Evolutionary conservation across 2,888 invertebrate species (phyloP).

Genomic region (Linnaemya tessellans): DNA sequence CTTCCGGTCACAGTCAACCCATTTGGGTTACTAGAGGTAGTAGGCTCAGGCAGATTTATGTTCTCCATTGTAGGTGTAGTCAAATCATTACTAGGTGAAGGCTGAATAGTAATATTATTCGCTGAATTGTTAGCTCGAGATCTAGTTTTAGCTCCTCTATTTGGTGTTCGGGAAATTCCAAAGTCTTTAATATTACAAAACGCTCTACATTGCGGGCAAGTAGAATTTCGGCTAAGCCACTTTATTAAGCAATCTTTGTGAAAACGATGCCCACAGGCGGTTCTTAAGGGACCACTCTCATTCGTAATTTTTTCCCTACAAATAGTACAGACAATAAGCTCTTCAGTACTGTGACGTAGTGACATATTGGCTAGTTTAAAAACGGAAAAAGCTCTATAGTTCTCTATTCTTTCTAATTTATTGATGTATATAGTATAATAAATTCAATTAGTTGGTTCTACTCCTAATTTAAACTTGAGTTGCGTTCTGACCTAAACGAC

Average conservation of each 20-base stretch:
- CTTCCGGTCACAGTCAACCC: neutral
- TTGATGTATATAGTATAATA: too few relatives aligned
- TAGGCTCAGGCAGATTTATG: neutral
- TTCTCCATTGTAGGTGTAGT: neutral
- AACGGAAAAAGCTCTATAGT: neutral
- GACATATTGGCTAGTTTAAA: too few relatives aligned
- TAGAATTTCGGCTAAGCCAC: constrained; percentile 15
- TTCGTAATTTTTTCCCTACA: constrained; percentile 1
- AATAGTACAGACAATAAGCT: neutral
- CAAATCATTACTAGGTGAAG: neutral
- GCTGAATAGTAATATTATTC: too few relatives aligned
- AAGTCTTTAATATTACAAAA: constrained; percentile 3
- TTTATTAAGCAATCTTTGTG: too few relatives aligned
- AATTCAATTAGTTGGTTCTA: too few relatives aligned
- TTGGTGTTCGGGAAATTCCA: neutral
- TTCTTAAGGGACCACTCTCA: neutral
- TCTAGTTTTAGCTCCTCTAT: constrained; percentile 16
- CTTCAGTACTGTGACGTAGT: too few relatives aligned
- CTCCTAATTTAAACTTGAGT: neutral
- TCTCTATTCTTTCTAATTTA: neutral
- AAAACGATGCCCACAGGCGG: constrained; percentile 10
- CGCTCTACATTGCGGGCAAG: constrained; percentile 19
- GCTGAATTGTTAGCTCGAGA: too few relatives aligned
- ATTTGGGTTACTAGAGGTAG: neutral
- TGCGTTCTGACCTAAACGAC: neutral